Evolutionary conservation across 1,140 invertebrate species (phyloP).

Genomic region (Hyphantria cunea): DNA sequence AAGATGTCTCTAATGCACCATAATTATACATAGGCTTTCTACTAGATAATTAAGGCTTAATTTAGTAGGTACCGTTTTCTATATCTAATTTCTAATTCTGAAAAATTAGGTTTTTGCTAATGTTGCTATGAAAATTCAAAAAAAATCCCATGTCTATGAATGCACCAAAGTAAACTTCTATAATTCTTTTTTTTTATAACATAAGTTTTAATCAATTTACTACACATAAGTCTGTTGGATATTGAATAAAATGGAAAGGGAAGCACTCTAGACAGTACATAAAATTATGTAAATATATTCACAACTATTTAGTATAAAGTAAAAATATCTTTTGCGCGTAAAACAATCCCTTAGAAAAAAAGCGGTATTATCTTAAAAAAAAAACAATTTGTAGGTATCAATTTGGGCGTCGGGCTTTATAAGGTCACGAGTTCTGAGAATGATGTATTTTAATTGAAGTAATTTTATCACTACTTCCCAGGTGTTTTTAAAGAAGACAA

Average conservation of each 20-base stretch:
- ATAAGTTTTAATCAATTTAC: too few species aligned
- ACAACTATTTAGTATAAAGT: slow-evolving; percentile 7
- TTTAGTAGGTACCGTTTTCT: slow-evolving; percentile 67
- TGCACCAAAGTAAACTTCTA: neutral
- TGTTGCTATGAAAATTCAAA: slow-evolving; percentile 16
- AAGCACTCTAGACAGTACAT: slow-evolving; percentile 19
- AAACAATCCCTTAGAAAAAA: slow-evolving; percentile 21
- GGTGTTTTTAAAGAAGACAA: too few species aligned
- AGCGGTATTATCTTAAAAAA: slow-evolving; percentile 18
- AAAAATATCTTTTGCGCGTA: slow-evolving; percentile 20
- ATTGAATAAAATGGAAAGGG: neutral
- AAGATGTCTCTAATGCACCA: slow-evolving; percentile 58
- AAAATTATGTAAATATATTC: slow-evolving; percentile 3
- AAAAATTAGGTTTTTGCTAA: slow-evolving; percentile 15
- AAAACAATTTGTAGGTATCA: slow-evolving; percentile 20
- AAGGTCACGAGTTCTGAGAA: too few species aligned
- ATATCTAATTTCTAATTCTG: slow-evolving; percentile 33
- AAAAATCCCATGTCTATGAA: slow-evolving; percentile 20
- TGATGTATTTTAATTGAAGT: too few species aligned
- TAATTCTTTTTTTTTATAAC: too few species aligned
- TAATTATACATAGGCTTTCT: slow-evolving; percentile 59
- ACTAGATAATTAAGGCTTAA: slow-evolving; percentile 63
- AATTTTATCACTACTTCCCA: too few species aligned
- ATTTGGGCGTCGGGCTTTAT: neutral
- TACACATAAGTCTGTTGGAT: too few species aligned